Evolutionary conservation across 2,113 vertebrate species (phyloP).

Genomic region (Sorex fumeus): DNA sequence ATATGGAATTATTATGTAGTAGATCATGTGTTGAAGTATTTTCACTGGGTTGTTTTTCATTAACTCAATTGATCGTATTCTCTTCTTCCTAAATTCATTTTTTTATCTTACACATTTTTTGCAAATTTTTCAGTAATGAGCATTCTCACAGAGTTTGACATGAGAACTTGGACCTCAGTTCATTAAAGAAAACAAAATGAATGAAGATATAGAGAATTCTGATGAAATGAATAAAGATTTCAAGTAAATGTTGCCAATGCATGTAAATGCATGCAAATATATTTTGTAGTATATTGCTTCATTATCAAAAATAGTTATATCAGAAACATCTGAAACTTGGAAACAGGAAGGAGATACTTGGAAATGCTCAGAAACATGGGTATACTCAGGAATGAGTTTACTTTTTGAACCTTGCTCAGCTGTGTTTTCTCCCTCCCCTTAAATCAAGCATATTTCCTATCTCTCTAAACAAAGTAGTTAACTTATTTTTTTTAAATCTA

Average conservation of each 20-base stretch:
- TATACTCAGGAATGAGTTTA: no score
- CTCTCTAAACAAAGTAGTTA: not conserved
- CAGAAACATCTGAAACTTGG: not conserved
- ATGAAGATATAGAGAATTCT: not conserved
- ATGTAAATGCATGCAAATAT: not conserved
- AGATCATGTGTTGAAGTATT: not conserved
- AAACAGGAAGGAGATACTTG: not conserved
- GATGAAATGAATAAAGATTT: not conserved
- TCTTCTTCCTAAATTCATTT: constrained; percentile 32
- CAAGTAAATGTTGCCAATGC: not conserved
- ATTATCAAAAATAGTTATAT: not conserved
- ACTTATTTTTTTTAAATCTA: not conserved
- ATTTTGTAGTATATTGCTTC: not conserved
- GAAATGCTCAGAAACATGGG: no score
- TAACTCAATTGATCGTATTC: not conserved
- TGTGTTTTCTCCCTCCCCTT: not conserved
- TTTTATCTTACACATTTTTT: not conserved
- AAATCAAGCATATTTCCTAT: not conserved
- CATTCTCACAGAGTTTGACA: not conserved
- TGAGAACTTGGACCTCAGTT: not conserved
- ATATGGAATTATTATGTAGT: not conserved
- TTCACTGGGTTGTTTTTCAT: not conserved
- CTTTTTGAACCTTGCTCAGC: not conserved
- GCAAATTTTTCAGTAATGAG: not conserved
- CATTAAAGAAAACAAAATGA: not conserved